Evolutionary conservation across 2,888 invertebrate genomes (phyloP).

Genomic region (Polyommatus icarus): DNA sequence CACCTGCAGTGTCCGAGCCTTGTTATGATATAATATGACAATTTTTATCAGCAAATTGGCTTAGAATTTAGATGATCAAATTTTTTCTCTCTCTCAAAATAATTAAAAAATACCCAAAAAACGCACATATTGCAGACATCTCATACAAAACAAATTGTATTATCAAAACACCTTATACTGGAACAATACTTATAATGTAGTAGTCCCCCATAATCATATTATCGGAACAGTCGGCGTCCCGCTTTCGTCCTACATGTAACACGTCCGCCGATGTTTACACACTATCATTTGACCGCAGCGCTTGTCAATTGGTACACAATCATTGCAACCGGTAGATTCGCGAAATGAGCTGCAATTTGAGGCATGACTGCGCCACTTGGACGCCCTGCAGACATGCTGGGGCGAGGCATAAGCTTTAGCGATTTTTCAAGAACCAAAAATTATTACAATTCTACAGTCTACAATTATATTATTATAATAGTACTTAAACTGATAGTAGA

Average conservation of each 20-base stretch:
- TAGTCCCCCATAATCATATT: slow-evolving; percentile 26
- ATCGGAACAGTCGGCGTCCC: slow-evolving; percentile 32
- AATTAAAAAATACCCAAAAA: too few species aligned
- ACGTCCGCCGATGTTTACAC: slow-evolving; percentile 41
- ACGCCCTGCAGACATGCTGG: slow-evolving; percentile 58
- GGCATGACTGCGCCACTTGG: slow-evolving; percentile 65
- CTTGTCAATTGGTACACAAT: slow-evolving; percentile 66
- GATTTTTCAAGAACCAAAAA: neutral
- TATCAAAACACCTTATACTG: neutral
- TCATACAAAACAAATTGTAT: too few species aligned
- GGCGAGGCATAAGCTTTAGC: slow-evolving; percentile 41
- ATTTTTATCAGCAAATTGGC: too few species aligned
- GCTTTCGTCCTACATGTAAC: slow-evolving; percentile 39
- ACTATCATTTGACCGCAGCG: slow-evolving; percentile 46
- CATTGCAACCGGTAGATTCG: slow-evolving; percentile 60
- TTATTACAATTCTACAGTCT: neutral
- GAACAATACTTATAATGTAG: neutral
- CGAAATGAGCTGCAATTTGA: slow-evolving; percentile 72
- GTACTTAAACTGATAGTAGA: too few species aligned
- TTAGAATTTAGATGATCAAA: too few species aligned
- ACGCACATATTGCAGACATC: too few species aligned
- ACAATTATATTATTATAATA: too few species aligned
- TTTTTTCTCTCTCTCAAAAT: too few species aligned
- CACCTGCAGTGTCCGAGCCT: too few species aligned
- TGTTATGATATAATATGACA: too few species aligned